A percentile compares a stretch with the other conserved stretches of the same genome.
Evolutionary conservation across 2,888 invertebrate species (phyloP).

Genomic region (Reticulitermes lucifugus): DNA sequence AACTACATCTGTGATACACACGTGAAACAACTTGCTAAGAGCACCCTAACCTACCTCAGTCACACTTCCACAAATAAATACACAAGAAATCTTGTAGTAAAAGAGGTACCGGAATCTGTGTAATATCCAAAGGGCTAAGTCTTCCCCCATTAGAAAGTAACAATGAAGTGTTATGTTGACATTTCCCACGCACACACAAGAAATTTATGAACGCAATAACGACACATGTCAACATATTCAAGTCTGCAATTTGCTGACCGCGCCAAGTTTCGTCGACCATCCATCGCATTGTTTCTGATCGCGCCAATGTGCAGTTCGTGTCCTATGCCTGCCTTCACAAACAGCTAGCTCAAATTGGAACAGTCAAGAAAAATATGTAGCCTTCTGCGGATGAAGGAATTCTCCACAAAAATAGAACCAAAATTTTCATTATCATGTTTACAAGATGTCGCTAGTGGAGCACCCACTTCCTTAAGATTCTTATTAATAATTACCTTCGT

Average conservation of each 20-base stretch:
- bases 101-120: slow-evolving; percentile 11
- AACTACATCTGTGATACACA: not conserved
- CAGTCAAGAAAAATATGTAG: too few relatives aligned
- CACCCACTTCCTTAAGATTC: not conserved
- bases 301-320: not conserved
- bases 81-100: not conserved
- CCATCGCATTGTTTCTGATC: not conserved
- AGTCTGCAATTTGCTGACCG: too few relatives aligned
- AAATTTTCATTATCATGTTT: too few relatives aligned
- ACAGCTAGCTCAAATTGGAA: too few relatives aligned
- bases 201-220: not conserved
- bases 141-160: slow-evolving; percentile 4
- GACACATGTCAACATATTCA: not conserved
- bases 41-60: slow-evolving; percentile 22
- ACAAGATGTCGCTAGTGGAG: too few relatives aligned
- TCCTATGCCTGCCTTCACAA: too few relatives aligned
- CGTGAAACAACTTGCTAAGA: not conserved
- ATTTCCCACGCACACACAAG: slow-evolving; percentile 10
- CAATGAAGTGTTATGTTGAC: slow-evolving; percentile 31
- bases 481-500: too few relatives aligned
- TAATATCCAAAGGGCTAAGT: slow-evolving; percentile 26
- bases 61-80: too few relatives aligned
- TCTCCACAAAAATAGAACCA: too few relatives aligned
- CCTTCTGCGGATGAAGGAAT: too few relatives aligned
- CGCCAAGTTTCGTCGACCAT: not conserved